phyloP scores from a whole-genome alignment of 2,888 invertebrate species.

The Cybosia mesomella region DNA sequence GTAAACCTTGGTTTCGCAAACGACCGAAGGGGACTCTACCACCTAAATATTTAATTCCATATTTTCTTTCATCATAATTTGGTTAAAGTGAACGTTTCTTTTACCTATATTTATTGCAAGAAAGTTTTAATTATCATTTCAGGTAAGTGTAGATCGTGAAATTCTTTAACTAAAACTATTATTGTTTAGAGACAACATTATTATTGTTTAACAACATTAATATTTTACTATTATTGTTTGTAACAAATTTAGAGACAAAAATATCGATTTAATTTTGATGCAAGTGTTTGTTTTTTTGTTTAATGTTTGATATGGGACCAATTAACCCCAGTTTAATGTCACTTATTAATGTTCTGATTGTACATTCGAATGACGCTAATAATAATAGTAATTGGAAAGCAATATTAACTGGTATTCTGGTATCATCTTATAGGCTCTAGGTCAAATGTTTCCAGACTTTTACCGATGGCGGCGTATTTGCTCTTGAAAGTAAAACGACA shows the following conservation, averaged over 20 bases:
- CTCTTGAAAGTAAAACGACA: conserved; percentile 36
- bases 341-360: too few relatives aligned
- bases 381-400: not conserved
- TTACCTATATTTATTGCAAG: not conserved
- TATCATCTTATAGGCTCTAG: not conserved
- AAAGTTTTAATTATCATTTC: not conserved
- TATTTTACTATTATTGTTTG: too few relatives aligned
- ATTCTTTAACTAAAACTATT: conserved; percentile 9
- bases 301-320: too few relatives aligned
- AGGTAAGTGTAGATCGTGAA: not conserved
- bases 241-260: conserved; percentile 21
- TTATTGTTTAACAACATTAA: too few relatives aligned
- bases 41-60: too few relatives aligned
- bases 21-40: too few relatives aligned
- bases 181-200: too few relatives aligned
- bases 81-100: not conserved
- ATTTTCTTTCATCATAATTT: too few relatives aligned
- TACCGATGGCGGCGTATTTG: conserved; percentile 20
- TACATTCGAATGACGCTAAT: too few relatives aligned
- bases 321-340: too few relatives aligned
- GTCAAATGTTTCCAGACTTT: conserved; percentile 21
- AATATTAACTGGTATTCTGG: not conserved
- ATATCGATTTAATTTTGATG: conserved; percentile 9
- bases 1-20: too few relatives aligned
- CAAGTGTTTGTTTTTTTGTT: not conserved